Percentiles rank a stretch among this genome's conserved stretches.
Evolutionary conservation across 1,140 invertebrate genomes (phyloP).

Genomic region (Drosophila hydei): DNA sequence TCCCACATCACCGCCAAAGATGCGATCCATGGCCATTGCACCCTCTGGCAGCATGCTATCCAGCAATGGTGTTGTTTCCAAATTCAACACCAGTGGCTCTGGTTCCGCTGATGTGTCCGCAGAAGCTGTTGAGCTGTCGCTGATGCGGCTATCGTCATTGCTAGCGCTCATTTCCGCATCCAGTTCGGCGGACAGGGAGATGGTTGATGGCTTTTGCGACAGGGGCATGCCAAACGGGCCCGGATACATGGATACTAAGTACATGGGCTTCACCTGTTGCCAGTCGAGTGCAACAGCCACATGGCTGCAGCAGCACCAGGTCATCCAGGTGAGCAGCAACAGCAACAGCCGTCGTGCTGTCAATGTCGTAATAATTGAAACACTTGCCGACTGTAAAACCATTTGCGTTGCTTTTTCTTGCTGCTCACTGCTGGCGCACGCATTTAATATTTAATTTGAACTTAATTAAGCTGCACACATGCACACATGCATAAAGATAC

Average conservation of each 20-base stretch:
- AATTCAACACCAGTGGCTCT: constrained; percentile 68
- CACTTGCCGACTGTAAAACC: constrained; percentile 63
- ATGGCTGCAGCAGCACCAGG: constrained; percentile 45
- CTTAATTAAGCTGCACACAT: constrained; percentile 22
- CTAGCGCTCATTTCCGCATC: constrained; percentile 74
- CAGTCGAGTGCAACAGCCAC: constrained; percentile 66
- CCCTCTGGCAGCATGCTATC: constrained; percentile 71
- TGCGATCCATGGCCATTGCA: constrained; percentile 78
- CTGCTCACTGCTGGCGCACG: constrained; percentile 40
- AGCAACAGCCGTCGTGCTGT: constrained; percentile 29
- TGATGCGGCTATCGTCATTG: constrained; percentile 51
- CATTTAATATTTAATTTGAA: constrained; percentile 70
- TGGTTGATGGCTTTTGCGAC: constrained; percentile 20
- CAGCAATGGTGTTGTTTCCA: constrained; percentile 66
- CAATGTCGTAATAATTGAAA: constrained; percentile 42
- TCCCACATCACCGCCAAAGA: constrained; percentile 82
- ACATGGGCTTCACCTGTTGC: constrained; percentile 81
- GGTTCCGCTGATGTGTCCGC: constrained; percentile 28
- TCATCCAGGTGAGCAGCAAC: constrained; percentile 10
- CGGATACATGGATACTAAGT: constrained; percentile 77
- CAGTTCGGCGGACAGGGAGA: constrained; percentile 56
- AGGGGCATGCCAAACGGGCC: constrained; percentile 50
- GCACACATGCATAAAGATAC: neutral
- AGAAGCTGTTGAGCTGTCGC: neutral
- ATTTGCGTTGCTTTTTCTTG: constrained; percentile 63